Percentiles rank a stretch among this genome's conserved stretches.
These are phyloP conservation scores for Limnephilus auricula DNA, from an alignment of 2,888 invertebrate species.

Conservation along the genomic window DNA sequence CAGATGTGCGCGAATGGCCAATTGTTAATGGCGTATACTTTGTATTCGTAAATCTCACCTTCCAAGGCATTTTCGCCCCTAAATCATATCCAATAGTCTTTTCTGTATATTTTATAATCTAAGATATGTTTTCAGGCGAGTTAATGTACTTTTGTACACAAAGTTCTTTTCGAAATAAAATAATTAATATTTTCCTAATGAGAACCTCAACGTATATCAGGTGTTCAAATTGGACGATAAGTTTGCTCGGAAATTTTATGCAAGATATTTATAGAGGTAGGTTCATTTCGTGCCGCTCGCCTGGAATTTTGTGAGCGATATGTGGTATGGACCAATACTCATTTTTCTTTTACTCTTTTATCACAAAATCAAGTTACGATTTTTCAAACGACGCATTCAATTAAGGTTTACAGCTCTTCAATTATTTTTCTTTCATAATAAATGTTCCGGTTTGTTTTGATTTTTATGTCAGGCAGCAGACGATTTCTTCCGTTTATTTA, in stretches of 20 bases:
- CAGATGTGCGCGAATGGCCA: background rate
- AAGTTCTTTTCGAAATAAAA: background rate
- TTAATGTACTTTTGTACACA: too few species aligned
- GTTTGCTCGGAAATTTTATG: background rate
- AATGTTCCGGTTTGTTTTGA: background rate
- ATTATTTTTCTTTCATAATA: background rate
- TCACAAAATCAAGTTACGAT: background rate
- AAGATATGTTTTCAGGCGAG: background rate
- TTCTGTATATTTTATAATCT: too few species aligned
- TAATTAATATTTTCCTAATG: background rate
- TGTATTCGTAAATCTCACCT: background rate
- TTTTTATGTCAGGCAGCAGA: background rate
- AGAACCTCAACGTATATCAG: background rate
- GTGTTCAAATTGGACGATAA: background rate
- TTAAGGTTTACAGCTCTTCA: background rate
- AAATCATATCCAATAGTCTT: background rate
- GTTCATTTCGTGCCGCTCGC: background rate
- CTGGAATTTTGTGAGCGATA: conserved; percentile 18
- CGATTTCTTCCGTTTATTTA: background rate
- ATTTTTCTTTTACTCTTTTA: background rate
- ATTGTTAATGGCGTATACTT: background rate
- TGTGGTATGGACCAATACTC: background rate
- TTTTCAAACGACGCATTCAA: conserved; percentile 11
- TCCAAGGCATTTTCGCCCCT: background rate
- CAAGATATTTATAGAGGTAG: background rate